These are phyloP conservation scores for Axis porcinus DNA, from an alignment of 2,113 vertebrate species.

Conservation along the genomic window DNA sequence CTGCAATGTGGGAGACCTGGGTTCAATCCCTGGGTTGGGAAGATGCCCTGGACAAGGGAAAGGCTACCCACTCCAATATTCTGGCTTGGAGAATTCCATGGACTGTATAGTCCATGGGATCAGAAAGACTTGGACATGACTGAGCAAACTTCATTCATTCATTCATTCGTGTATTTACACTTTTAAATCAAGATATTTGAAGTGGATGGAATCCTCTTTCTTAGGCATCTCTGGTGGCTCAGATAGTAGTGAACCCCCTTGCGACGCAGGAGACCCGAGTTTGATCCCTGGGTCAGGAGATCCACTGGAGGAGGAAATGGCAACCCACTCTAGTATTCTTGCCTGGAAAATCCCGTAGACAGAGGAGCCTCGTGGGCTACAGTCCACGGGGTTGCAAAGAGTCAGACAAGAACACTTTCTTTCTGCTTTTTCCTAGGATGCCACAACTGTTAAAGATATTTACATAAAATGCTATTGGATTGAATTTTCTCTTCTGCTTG, in stretches of 20 bases:
- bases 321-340: background rate
- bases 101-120: background rate
- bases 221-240: background rate
- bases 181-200: background rate
- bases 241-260: background rate
- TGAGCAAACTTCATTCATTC: background rate
- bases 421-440: background rate
- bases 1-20: background rate
- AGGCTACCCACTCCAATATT: background rate
- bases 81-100: background rate
- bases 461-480: background rate
- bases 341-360: background rate
- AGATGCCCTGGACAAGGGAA: background rate
- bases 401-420: background rate
- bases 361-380: background rate
- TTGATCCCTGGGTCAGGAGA: background rate
- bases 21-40: background rate
- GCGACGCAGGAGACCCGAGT: background rate
- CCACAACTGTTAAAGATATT: background rate
- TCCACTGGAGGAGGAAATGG: background rate
- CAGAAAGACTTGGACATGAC: rapidly evolving
- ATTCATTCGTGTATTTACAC: background rate
- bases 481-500: background rate
- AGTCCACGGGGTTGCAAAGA: background rate
- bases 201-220: background rate